Base-by-base conservation (phyloP, 2,113 vertebrate genomes). In the Pangasianodon hypophthalmus region DNA sequence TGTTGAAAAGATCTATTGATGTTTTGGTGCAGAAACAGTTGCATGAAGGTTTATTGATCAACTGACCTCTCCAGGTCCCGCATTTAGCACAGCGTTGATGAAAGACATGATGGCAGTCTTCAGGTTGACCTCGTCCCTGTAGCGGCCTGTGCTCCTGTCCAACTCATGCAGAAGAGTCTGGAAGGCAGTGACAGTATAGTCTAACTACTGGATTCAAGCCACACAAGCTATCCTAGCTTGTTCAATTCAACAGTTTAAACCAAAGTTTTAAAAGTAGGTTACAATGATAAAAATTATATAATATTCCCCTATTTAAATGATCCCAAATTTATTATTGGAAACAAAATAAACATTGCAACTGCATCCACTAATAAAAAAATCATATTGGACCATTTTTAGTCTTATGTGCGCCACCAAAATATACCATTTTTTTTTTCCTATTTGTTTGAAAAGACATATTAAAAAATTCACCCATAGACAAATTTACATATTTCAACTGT, bases 101-200 rank as follows among this genome's bases (percentile, higher is more conserved):
- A 99, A 99, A 90, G 98, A 99, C 98, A 99, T 99, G 94, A 99
- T 99, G 91, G 98, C 98, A 6, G 98, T 99, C 95, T 99, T 99
- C 92, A 99, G 96, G 95, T 94, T 99, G 94, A 99, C 98, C 96
- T 99, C 98, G 54, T 99, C 98, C n/a, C 97, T 96, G 94, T 99
- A 99, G 67, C 98, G 95, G 19, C 98, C 98, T 0, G 98, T 99
- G 92, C 97, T 99, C 94, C 97, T 96, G 94, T 99, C 98, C 96
- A 99, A 92, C 91, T 99, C 98, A 26, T 99, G 99, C 93, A 99
- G 96, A 90, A 99, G 96, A 0, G 97, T 98, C 98, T 99, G 94
- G 41, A 58, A 82, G 32, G 88, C 14, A 58, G 32, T 87, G 75
- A 86, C 8, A 82, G 90, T 67, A 82, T 92, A 52, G 48, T 80